A percentile compares a stretch with the other conserved stretches of the same genome.
Conservation (phyloP, 1,140 invertebrate species). For the Maconellicoccus hirsutus region DNA sequence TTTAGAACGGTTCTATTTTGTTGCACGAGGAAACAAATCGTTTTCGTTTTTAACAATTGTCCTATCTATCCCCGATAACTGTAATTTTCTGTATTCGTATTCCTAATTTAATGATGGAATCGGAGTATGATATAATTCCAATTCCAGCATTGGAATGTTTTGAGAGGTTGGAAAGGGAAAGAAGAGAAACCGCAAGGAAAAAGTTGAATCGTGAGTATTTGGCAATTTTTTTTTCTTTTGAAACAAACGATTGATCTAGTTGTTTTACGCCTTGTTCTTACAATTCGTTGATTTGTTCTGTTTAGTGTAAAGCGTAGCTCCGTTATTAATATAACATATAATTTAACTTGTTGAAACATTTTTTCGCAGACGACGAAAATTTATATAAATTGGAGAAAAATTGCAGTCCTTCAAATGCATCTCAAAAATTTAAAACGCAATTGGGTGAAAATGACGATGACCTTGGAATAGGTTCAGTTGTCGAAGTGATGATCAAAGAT, state of each 20-base stretch:
- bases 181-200: neutral
- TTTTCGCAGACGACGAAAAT: neutral
- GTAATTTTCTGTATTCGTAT: too few relatives aligned
- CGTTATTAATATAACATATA: too few relatives aligned
- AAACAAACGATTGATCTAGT: too few relatives aligned
- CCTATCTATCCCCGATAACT: too few relatives aligned
- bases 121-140: neutral
- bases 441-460: slow-evolving; percentile 3
- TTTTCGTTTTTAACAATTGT: too few relatives aligned
- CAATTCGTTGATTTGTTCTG: too few relatives aligned
- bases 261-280: too few relatives aligned
- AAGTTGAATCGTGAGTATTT: neutral
- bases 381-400: neutral
- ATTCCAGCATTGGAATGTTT: neutral
- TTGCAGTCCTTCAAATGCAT: neutral
- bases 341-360: too few relatives aligned
- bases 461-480: slow-evolving; percentile 58
- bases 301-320: too few relatives aligned
- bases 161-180: neutral
- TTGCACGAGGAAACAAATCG: too few relatives aligned
- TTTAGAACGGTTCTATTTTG: too few relatives aligned
- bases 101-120: neutral
- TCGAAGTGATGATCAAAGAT: slow-evolving; percentile 51
- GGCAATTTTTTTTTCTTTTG: neutral
- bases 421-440: neutral